phyloP scores from a whole-genome alignment of 2,888 invertebrate species.

The Luffia ferchaultella region DNA sequence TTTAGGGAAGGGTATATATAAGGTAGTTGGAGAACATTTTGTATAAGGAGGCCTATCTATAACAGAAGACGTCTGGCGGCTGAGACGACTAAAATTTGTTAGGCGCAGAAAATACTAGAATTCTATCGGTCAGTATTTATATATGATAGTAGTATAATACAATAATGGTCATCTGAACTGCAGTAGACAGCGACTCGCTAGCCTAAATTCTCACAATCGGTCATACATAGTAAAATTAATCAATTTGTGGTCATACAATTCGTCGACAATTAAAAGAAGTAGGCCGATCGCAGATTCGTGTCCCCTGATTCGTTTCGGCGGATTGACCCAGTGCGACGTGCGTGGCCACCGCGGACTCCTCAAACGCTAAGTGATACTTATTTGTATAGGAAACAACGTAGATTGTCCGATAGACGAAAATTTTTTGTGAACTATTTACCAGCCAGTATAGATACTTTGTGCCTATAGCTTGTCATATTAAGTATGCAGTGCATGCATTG shows the following conservation, averaged over 20 bases:
- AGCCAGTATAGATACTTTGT: neutral
- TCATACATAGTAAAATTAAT: conserved; percentile 4
- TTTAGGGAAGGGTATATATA: no score
- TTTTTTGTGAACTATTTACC: no score
- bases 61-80: no score
- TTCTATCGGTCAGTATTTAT: no score
- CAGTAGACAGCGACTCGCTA: neutral
- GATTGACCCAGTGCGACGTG: conserved; percentile 32
- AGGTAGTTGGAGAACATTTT: no score
- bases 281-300: conserved; percentile 37
- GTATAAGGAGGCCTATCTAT: no score
- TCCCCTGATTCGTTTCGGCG: conserved; percentile 35
- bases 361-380: no score
- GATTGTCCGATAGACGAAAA: no score
- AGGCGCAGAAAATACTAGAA: no score
- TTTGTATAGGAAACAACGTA: no score
- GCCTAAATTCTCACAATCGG: neutral
- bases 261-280: conserved; percentile 20
- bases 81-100: no score
- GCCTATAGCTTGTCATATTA: conserved; percentile 5
- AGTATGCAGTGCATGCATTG: conserved; percentile 5
- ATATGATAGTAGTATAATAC: no score
- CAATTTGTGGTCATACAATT: conserved; percentile 9
- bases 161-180: neutral
- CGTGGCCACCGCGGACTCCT: conserved; percentile 23